A percentile compares a stretch with the other conserved stretches of the same genome.
phyloP scores from a whole-genome alignment of 2,797 vertebrate species.

The Myotis findleyi region DNA sequence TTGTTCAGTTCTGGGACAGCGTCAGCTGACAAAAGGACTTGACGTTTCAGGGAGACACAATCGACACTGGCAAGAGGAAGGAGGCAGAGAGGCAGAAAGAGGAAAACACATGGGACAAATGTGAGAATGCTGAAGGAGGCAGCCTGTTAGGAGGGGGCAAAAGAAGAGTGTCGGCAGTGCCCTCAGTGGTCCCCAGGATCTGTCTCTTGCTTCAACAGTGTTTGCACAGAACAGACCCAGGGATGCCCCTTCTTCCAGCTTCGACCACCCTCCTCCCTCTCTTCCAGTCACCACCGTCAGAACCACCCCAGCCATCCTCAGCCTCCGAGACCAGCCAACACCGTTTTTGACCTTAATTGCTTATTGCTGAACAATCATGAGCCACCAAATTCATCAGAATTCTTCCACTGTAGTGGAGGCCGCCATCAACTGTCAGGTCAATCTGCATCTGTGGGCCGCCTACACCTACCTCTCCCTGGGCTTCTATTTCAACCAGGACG shows the following conservation, averaged over 20 bases:
- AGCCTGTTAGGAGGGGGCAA: background rate
- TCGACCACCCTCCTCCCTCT: background rate
- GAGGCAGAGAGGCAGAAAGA: background rate
- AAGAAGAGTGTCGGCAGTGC: background rate
- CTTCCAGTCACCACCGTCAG: background rate
- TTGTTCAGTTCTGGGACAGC: constrained; percentile 86
- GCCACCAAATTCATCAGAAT: background rate
- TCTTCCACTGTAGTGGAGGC: background rate
- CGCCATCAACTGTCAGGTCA: background rate
- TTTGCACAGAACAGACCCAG: background rate
- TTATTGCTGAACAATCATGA: background rate
- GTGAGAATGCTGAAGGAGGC: background rate
- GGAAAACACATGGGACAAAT: background rate
- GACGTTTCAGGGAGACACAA: background rate
- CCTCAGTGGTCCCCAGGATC: background rate
- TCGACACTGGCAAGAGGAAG: fast-evolving
- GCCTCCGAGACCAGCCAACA: background rate
- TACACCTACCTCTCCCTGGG: background rate
- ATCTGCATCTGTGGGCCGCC: background rate
- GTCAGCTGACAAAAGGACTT: constrained; percentile 71
- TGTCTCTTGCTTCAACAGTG: background rate
- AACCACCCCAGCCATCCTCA: background rate
- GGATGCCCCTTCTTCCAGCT: background rate
- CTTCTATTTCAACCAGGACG: background rate
- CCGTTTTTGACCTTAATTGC: background rate